Evolutionary conservation across 1,140 invertebrate genomes (phyloP).

Genomic region (Leptonema lineaticorne): DNA sequence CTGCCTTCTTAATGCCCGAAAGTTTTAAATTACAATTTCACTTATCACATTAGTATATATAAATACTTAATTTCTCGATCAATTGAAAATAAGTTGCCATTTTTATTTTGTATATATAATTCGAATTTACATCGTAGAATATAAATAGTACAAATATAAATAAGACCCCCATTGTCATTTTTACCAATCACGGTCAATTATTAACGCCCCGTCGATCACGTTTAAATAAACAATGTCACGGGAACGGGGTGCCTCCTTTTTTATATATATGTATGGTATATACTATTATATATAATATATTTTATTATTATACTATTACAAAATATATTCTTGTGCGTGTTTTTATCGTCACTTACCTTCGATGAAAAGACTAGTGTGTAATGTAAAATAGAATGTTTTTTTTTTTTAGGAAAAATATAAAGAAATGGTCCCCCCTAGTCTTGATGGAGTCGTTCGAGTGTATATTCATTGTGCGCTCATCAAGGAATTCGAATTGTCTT

Average conservation of each 20-base stretch:
- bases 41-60: too few relatives aligned
- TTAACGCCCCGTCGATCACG: slow-evolving; percentile 36
- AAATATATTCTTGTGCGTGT: neutral
- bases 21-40: too few relatives aligned
- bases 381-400: neutral
- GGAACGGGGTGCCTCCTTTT: slow-evolving; percentile 8
- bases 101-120: too few relatives aligned
- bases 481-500: slow-evolving; percentile 34
- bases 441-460: slow-evolving; percentile 28
- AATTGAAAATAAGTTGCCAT: too few relatives aligned
- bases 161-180: slow-evolving; percentile 37
- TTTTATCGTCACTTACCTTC: neutral
- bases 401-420: neutral
- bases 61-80: too few relatives aligned
- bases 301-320: neutral
- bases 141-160: too few relatives aligned
- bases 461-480: slow-evolving; percentile 34
- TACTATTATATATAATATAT: too few relatives aligned
- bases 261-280: too few relatives aligned
- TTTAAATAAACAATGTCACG: slow-evolving; percentile 41
- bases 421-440: neutral
- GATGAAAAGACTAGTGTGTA: neutral
- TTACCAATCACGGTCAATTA: slow-evolving; percentile 41
- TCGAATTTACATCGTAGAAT: too few relatives aligned
- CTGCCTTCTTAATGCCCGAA: too few relatives aligned